Evolutionary conservation across 2,797 vertebrate species (phyloP), one percentile per base, ranked within the genome.

Genomic region (Darevskia mixta): DNA sequence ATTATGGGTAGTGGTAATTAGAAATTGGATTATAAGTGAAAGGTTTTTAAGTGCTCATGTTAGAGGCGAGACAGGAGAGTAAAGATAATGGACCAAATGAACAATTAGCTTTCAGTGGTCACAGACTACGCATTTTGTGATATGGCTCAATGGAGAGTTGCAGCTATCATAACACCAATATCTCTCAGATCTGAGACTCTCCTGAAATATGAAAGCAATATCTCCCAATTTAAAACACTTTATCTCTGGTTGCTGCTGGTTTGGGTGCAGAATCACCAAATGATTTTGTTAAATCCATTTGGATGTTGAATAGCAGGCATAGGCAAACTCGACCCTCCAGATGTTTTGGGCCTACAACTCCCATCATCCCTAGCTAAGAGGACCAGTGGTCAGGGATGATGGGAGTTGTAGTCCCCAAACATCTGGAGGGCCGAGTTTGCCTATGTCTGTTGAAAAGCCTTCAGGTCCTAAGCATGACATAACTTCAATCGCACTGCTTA

Each of bases 1-100:
- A 10, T 95, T 95, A 93, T 90, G 77, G 89, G 78, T 93, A 91
- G 55, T 93, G 88, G 79, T 95, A 96, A 95, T 95, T 96, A 89
- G 86, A 91, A 93, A 91, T 89, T 25, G 93, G 86, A 92, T 93
- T 89, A 91, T 94, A 95, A 95, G 88, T 93, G 91, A 92, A 92
- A 91, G 43, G 45, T 92, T 89, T 91, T 79, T 89, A 90, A 95
- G 83, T 79, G 71, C 84, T 94, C 91, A 66, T 88, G 87, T 94
- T 94, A 79, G 79, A 95, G 82, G 82, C 17, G 91, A 94, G 95
- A 88, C 82, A 73, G 32, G 83, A 61, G n/a, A 88, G 13, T 49
- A 38, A 41, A 90, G 86, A 93, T 93, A 95, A 96, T 90, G 20
- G 67, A 72, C 35, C 41, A 85, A 79, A 79, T 78, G 27, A 94